These are phyloP conservation scores for Glyphotaelius pellucidus DNA, from an alignment of 2,888 invertebrate species.

Conservation along the genomic window DNA sequence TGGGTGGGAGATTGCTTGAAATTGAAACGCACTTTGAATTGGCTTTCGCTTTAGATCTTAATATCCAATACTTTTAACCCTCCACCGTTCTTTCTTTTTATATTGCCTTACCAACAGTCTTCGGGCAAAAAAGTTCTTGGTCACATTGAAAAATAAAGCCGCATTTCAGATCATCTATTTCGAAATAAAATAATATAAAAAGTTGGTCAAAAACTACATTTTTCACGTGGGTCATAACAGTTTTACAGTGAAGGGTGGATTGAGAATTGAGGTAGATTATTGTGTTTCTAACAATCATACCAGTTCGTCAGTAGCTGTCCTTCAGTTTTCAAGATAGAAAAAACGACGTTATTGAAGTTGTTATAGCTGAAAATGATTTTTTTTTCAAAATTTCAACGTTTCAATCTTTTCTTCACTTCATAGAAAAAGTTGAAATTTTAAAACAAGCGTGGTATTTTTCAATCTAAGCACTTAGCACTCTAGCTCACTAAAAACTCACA, in stretches of 20 bases:
- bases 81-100: background rate
- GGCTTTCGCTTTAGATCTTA: background rate
- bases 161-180: background rate
- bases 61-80: background rate
- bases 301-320: no score
- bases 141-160: no score
- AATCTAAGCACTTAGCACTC: no score
- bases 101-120: background rate
- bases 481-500: no score
- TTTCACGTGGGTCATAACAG: background rate
- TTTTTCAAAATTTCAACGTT: no score
- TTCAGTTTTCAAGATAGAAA: no score
- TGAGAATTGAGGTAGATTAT: no score
- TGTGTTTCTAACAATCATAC: background rate
- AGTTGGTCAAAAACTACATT: background rate
- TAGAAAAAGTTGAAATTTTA: no score
- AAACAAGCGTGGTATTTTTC: no score
- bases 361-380: no score
- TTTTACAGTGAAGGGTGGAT: background rate
- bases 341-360: no score
- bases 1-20: background rate
- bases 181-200: background rate
- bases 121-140: background rate
- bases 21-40: background rate
- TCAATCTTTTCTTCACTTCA: no score